phyloP scores from a whole-genome alignment of 2,888 invertebrate genomes.

The Prosopocoilus inquinatus region DNA sequence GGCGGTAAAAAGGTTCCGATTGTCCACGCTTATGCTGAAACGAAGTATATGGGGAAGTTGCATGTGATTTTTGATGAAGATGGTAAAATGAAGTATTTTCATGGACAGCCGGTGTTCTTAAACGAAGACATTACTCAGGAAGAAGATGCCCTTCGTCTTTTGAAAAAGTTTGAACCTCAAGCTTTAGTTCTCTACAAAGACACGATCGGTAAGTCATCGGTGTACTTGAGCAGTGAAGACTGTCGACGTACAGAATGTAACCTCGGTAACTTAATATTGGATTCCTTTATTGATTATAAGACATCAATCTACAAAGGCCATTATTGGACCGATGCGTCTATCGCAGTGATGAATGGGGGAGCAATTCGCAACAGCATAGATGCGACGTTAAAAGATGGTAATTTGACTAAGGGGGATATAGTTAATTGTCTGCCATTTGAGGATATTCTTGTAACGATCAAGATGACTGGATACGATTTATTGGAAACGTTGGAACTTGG shows the following conservation, averaged over 20 bases:
- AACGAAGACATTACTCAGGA: constrained; percentile 67
- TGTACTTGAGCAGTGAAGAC: constrained; percentile 49
- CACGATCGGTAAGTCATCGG: constrained; percentile 36
- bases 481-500: constrained; percentile 48
- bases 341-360: constrained; percentile 75
- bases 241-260: constrained; percentile 80
- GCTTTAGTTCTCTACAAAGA: constrained; percentile 64
- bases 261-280: constrained; percentile 78
- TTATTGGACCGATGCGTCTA: constrained; percentile 76
- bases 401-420: constrained; percentile 71
- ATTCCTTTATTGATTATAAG: constrained; percentile 69
- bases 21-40: constrained; percentile 87
- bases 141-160: constrained; percentile 58
- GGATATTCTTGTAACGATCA: constrained; percentile 64
- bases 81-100: constrained; percentile 66
- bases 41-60: constrained; percentile 84
- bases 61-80: constrained; percentile 65
- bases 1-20: constrained; percentile 74
- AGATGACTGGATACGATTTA: constrained; percentile 65
- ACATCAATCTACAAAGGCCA: constrained; percentile 49
- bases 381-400: constrained; percentile 48
- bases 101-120: constrained; percentile 77
- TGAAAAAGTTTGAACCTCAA: constrained; percentile 60
- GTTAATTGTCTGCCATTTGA: constrained; percentile 74
- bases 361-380: constrained; percentile 70